Percentiles rank a stretch among this genome's conserved stretches.
These are phyloP conservation scores for Chaetops frenatus DNA, from an alignment of 2,113 vertebrate genomes.

Conservation along the genomic window DNA sequence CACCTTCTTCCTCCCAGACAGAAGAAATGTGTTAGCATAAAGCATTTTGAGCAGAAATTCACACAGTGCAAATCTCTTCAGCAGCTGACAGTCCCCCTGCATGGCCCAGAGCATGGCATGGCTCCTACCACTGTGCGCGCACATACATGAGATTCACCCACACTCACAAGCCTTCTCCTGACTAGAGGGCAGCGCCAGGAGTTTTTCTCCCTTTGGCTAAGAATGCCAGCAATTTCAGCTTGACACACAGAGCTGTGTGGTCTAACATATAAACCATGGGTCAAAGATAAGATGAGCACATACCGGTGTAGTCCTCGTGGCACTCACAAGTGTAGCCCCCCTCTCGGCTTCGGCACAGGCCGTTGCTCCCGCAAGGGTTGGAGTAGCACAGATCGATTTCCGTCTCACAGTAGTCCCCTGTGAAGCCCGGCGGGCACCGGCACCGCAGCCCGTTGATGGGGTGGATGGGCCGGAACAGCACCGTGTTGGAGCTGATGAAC, in stretches of 20 bases:
- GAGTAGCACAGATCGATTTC: slow-evolving; percentile 97
- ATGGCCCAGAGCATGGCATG: neutral
- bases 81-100: neutral
- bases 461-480: slow-evolving; percentile 95
- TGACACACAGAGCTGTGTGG: slow-evolving; percentile 6
- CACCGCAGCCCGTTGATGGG: slow-evolving; percentile 92
- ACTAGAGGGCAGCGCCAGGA: neutral
- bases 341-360: slow-evolving; percentile 87
- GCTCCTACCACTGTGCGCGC: fast-evolving
- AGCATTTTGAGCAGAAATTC: neutral
- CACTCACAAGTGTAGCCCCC: slow-evolving; percentile 94
- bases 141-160: neutral
- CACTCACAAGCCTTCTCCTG: neutral
- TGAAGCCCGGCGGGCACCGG: slow-evolving; percentile 90
- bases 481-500: slow-evolving; percentile 88
- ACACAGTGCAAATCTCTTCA: neutral
- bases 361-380: slow-evolving; percentile 84
- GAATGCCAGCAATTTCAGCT: slow-evolving; percentile 46
- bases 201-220: slow-evolving; percentile 8
- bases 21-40: neutral
- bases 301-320: slow-evolving; percentile 89
- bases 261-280: neutral
- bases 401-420: slow-evolving; percentile 92
- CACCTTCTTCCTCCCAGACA: neutral
- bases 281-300: slow-evolving; percentile 54